Conservation (phyloP, 2,113 vertebrate genomes). For the Hiodon tergisus region DNA sequence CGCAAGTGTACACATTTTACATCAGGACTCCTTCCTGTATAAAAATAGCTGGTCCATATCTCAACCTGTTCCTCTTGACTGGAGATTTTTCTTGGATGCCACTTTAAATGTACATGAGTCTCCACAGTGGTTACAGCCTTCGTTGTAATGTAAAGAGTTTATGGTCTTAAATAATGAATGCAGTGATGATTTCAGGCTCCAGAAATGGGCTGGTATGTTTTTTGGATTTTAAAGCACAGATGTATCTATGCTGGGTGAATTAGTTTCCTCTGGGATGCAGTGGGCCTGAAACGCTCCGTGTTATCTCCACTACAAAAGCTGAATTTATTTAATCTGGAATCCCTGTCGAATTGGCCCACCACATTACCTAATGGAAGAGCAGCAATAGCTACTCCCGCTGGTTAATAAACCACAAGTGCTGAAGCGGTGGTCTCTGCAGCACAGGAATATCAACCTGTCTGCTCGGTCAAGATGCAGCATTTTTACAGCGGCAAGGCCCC, state of each 20-base stretch:
- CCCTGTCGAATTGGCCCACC: neutral
- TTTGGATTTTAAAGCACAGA: too few species aligned
- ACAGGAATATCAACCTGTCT: neutral
- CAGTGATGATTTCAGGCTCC: too few species aligned
- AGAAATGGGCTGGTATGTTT: too few species aligned
- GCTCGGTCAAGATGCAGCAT: neutral
- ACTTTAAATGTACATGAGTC: neutral
- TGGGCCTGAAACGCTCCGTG: too few species aligned
- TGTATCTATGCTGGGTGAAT: too few species aligned
- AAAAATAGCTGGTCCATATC: neutral
- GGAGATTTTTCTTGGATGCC: neutral
- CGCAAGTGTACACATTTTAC: neutral
- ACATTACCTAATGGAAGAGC: neutral
- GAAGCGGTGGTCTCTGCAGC: neutral
- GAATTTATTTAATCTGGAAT: neutral
- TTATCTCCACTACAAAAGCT: too few species aligned
- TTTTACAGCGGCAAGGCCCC: slow-evolving; percentile 1
- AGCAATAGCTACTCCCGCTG: neutral
- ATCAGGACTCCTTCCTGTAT: neutral
- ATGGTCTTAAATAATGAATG: too few species aligned
- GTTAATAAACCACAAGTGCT: neutral
- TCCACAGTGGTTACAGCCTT: neutral
- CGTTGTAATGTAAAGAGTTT: too few species aligned
- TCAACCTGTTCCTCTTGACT: neutral
- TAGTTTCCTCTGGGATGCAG: too few species aligned